Evolutionary conservation across 2,888 invertebrate species (phyloP).

Genomic region (Protula sp.): DNA sequence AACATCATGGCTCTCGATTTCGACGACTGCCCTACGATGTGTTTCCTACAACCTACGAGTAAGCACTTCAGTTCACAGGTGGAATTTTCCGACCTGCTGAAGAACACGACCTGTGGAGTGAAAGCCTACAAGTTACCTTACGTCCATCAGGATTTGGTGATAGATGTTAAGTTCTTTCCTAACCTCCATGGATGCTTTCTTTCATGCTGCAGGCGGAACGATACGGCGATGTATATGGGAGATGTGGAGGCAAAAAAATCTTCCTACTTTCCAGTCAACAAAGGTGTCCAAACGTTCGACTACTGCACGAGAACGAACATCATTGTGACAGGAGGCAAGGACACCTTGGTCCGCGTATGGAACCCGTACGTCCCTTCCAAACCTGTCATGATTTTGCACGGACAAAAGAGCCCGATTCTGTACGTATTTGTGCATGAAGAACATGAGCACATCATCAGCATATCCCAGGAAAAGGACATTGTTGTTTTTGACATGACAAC

Average conservation of each 20-base stretch:
- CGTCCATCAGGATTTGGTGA: constrained; percentile 58
- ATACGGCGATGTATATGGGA: constrained; percentile 62
- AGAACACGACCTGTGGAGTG: constrained; percentile 6
- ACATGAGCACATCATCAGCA: constrained; percentile 64
- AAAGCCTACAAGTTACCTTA: constrained; percentile 1
- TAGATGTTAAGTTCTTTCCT: constrained; percentile 62
- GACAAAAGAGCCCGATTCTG: constrained; percentile 62
- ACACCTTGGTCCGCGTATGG: constrained; percentile 72
- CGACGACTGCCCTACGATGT: constrained; percentile 4
- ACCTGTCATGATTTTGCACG: constrained; percentile 62
- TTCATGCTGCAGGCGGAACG: constrained; percentile 63
- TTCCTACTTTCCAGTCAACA: constrained; percentile 58
- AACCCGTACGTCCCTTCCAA: constrained; percentile 70
- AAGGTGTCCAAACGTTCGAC: constrained; percentile 54
- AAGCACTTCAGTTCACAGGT: constrained; percentile 1
- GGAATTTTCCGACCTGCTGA: constrained; percentile 2
- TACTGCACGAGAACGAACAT: constrained; percentile 38
- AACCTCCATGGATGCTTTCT: constrained; percentile 58
- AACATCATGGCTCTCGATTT: constrained; percentile 40
- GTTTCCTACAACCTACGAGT: constrained; percentile 13
- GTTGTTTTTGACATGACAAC: constrained; percentile 70
- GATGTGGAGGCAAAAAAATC: constrained; percentile 59
- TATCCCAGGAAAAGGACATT: constrained; percentile 68
- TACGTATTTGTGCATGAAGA: constrained; percentile 65
- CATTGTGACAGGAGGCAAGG: constrained; percentile 61